Conservation (phyloP, 2,888 invertebrate genomes). For the Aphidius colemani region DNA sequence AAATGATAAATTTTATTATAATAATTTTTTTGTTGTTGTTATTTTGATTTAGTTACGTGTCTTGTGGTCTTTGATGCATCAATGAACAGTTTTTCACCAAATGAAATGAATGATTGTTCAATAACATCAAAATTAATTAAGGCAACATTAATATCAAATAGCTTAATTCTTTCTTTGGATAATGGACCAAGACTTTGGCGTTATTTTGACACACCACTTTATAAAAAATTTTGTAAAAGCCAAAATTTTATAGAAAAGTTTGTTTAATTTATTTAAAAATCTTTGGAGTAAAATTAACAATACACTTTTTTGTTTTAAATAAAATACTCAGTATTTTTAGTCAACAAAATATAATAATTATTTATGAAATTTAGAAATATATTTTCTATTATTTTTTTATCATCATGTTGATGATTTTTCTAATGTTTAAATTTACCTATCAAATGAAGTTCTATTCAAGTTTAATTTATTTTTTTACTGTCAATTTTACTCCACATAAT, state of each 20-base stretch:
- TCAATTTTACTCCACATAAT: not conserved
- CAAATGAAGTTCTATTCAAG: too few relatives aligned
- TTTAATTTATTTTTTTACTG: not conserved
- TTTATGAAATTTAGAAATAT: too few relatives aligned
- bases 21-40: slow-evolving; percentile 15
- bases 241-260: slow-evolving; percentile 75
- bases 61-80: slow-evolving; percentile 73
- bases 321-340: too few relatives aligned
- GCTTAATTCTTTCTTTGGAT: slow-evolving; percentile 71
- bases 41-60: slow-evolving; percentile 68
- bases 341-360: too few relatives aligned
- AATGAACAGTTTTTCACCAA: slow-evolving; percentile 69
- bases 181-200: slow-evolving; percentile 75
- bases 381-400: too few relatives aligned
- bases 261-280: slow-evolving; percentile 30
- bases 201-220: slow-evolving; percentile 73
- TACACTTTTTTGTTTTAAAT: too few relatives aligned
- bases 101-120: slow-evolving; percentile 67
- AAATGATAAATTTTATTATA: too few relatives aligned
- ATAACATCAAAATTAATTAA: slow-evolving; percentile 71
- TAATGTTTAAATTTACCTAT: too few relatives aligned
- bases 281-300: not conserved
- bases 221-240: slow-evolving; percentile 69
- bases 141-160: slow-evolving; percentile 76
- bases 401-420: too few relatives aligned